A percentile compares a stretch with the other conserved stretches of the same genome.
Conservation (phyloP, 1,140 invertebrate genomes). For the Ceratoteleas bidentatus region DNA sequence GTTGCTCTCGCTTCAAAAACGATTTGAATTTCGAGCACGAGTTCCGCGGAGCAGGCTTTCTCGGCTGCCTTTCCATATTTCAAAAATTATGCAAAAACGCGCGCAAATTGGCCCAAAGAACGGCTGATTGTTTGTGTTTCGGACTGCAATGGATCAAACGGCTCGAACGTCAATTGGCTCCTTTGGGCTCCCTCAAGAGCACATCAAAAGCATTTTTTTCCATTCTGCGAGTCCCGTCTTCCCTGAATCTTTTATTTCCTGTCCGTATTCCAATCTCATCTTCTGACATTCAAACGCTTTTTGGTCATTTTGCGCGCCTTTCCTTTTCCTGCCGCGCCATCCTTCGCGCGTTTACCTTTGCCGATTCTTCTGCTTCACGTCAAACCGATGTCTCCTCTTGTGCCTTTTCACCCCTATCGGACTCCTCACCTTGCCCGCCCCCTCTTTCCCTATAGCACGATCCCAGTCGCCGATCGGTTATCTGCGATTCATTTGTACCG, state of each 20-base stretch:
- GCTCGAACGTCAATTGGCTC: constrained; percentile 32
- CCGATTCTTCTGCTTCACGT: constrained; percentile 51
- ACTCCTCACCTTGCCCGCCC: background rate
- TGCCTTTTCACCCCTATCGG: background rate
- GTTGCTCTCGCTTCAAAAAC: no score
- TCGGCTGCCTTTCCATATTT: background rate
- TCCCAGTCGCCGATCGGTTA: constrained; percentile 28
- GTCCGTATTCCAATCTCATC: constrained; percentile 54
- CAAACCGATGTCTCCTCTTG: constrained; percentile 49
- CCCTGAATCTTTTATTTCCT: constrained; percentile 52
- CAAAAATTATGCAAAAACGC: constrained; percentile 30
- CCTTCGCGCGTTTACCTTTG: constrained; percentile 49
- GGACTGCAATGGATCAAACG: constrained; percentile 10
- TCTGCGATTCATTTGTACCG: constrained; percentile 55
- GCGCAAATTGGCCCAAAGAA: constrained; percentile 26
- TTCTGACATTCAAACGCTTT: constrained; percentile 48
- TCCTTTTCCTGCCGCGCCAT: constrained; percentile 28
- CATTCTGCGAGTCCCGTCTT: constrained; percentile 37
- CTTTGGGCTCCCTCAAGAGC: constrained; percentile 39
- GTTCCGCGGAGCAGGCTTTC: background rate
- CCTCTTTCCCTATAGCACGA: background rate
- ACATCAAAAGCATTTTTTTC: constrained; percentile 62
- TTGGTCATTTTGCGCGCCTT: constrained; percentile 48
- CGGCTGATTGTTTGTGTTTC: constrained; percentile 27
- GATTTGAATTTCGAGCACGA: no score